phyloP scores from a whole-genome alignment of 1,140 invertebrate genomes.

The Drosophila malerkotliana region DNA sequence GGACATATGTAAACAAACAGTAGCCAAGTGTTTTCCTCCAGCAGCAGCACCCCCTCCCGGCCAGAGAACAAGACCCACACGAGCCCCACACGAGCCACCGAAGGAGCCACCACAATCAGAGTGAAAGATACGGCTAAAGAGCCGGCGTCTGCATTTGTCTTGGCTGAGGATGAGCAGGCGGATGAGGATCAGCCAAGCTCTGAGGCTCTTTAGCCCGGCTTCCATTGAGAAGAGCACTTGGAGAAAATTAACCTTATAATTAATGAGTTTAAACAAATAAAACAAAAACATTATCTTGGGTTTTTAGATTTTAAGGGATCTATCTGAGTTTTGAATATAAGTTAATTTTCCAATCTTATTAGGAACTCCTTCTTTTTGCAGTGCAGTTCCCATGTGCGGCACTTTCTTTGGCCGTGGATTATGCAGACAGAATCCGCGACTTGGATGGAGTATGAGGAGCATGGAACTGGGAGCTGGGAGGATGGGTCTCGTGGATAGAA shows the following conservation, averaged over 20 bases:
- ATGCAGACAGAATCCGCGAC: slow-evolving; percentile 54
- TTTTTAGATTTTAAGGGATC: too few relatives aligned
- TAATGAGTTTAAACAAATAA: too few relatives aligned
- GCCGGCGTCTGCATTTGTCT: slow-evolving; percentile 75
- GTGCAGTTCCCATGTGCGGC: slow-evolving; percentile 54
- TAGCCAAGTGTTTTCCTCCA: slow-evolving; percentile 63
- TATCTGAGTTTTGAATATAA: not conserved
- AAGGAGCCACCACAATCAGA: slow-evolving; percentile 72
- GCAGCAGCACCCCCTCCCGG: slow-evolving; percentile 6
- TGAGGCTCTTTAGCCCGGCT: slow-evolving; percentile 27
- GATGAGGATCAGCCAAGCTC: slow-evolving; percentile 25
- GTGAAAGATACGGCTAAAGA: slow-evolving; percentile 80
- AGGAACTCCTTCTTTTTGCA: not conserved
- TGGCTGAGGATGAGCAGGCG: slow-evolving; percentile 54
- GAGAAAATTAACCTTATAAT: not conserved
- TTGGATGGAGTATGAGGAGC: slow-evolving; percentile 1
- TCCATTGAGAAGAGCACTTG: not conserved
- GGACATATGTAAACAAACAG: slow-evolving; percentile 78
- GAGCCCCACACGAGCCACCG: slow-evolving; percentile 52
- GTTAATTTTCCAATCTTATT: too few relatives aligned
- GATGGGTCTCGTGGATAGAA: slow-evolving; percentile 35
- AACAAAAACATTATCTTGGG: too few relatives aligned
- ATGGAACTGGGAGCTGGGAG: slow-evolving; percentile 8
- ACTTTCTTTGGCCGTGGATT: slow-evolving; percentile 75
- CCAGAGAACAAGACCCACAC: slow-evolving; percentile 31